Percentiles rank a stretch among this genome's conserved stretches.
Conservation (phyloP, 2,113 vertebrate genomes). For the Corythornis madagascariensis region DNA sequence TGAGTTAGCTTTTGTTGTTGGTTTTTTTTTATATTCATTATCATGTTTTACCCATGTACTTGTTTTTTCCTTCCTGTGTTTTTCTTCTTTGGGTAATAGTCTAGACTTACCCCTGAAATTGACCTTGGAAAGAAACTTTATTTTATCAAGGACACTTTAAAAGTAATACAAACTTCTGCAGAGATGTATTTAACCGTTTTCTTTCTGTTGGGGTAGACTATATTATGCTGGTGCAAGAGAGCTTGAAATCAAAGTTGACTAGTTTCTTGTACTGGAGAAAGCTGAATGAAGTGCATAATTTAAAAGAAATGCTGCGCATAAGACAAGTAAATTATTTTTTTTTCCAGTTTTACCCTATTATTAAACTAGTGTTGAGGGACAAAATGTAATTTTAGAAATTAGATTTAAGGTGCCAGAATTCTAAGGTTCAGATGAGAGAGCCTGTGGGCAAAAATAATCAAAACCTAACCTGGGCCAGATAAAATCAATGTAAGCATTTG, state of each 20-base stretch:
- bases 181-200: background rate
- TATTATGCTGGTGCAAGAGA: background rate
- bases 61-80: background rate
- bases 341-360: background rate
- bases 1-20: background rate
- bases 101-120: background rate
- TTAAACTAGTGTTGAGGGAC: background rate
- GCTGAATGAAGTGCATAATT: background rate
- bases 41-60: background rate
- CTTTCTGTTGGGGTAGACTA: rapidly evolving
- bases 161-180: background rate
- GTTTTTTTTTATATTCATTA: background rate
- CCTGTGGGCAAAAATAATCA: background rate
- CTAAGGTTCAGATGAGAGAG: background rate
- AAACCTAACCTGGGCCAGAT: background rate
- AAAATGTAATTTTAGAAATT: background rate
- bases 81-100: background rate
- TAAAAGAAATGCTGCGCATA: background rate
- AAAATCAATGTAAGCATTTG: background rate
- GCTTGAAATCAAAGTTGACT: background rate
- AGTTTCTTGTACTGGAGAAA: background rate
- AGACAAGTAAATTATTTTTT: background rate
- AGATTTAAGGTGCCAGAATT: background rate
- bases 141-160: no score
- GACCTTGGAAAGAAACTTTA: background rate